Evolutionary conservation across 2,888 invertebrate species (phyloP).

Genomic region (Nephrocerus scutellatus): DNA sequence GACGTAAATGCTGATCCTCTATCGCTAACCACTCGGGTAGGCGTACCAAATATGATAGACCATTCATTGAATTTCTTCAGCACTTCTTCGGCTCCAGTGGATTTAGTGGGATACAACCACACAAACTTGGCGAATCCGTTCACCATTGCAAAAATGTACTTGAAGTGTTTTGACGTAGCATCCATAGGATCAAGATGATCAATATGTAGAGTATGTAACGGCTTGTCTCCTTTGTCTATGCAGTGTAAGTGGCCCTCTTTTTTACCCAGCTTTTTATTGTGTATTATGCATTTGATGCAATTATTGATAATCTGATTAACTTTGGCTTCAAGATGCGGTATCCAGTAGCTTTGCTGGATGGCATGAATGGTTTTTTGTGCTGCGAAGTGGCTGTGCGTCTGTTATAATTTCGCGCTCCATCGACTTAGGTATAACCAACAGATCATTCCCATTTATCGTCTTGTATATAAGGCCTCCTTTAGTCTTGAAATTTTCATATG

Average conservation of each 20-base stretch:
- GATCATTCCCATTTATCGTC: not conserved
- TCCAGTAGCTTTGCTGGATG: not conserved
- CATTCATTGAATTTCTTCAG: constrained; percentile 7
- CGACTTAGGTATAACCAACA: not conserved
- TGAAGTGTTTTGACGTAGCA: constrained; percentile 21
- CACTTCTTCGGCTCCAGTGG: constrained; percentile 9
- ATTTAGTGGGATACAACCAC: constrained; percentile 16
- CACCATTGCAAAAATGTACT: constrained; percentile 7
- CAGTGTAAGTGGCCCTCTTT: constrained; percentile 33
- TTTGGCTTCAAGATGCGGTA: not conserved
- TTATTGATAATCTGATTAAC: not conserved
- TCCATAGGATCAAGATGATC: constrained; percentile 25
- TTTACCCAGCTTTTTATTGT: constrained; percentile 27
- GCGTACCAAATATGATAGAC: constrained; percentile 6
- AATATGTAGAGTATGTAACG: constrained; percentile 31
- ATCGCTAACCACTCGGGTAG: constrained; percentile 8
- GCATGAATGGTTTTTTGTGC: not conserved
- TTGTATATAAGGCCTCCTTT: not conserved
- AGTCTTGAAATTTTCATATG: constrained; percentile 6
- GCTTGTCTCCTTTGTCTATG: constrained; percentile 30
- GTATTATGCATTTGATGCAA: constrained; percentile 1
- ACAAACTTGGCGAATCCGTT: constrained; percentile 15
- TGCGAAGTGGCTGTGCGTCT: not conserved
- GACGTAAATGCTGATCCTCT: constrained; percentile 15
- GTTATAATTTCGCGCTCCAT: not conserved